Percentiles rank a stretch among this genome's conserved stretches.
Conservation (phyloP, 2,888 invertebrate species). For the Watsonalla cultraria region DNA sequence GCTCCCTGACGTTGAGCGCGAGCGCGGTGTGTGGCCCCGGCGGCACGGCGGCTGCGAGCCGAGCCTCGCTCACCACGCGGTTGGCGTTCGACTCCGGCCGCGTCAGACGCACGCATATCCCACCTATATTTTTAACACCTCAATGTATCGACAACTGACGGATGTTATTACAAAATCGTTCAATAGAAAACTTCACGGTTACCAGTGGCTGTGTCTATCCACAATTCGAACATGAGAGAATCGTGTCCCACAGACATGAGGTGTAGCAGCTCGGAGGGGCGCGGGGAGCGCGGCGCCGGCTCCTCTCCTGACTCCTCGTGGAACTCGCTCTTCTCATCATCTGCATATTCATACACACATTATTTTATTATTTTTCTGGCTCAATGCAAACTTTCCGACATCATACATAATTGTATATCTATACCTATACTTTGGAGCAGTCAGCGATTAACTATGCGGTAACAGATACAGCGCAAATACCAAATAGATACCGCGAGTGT, state of each 20-base stretch:
- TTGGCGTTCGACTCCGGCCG: constrained; percentile 72
- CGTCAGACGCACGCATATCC: constrained; percentile 66
- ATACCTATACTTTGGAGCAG: too few species aligned
- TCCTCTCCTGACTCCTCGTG: constrained; percentile 5
- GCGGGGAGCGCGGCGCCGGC: constrained; percentile 26
- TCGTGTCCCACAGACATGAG: constrained; percentile 81
- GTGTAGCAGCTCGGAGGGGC: constrained; percentile 58
- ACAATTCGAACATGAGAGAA: constrained; percentile 79
- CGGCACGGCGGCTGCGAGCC: constrained; percentile 58
- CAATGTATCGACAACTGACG: too few species aligned
- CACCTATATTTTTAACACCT: constrained; percentile 37
- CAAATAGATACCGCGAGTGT: too few species aligned
- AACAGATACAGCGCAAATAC: too few species aligned
- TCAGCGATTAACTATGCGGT: too few species aligned
- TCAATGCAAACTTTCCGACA: too few species aligned
- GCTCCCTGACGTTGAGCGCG: constrained; percentile 78
- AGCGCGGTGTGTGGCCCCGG: constrained; percentile 75
- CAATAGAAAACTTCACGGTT: too few species aligned
- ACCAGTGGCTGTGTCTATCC: constrained; percentile 75
- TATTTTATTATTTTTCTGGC: too few species aligned
- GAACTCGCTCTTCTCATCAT: too few species aligned
- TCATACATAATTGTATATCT: too few species aligned
- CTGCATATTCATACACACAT: too few species aligned
- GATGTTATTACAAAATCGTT: too few species aligned
- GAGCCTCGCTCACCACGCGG: constrained; percentile 72